Evolutionary conservation across 2,113 vertebrate species (phyloP).

Genomic region (Tamias sibiricus): DNA sequence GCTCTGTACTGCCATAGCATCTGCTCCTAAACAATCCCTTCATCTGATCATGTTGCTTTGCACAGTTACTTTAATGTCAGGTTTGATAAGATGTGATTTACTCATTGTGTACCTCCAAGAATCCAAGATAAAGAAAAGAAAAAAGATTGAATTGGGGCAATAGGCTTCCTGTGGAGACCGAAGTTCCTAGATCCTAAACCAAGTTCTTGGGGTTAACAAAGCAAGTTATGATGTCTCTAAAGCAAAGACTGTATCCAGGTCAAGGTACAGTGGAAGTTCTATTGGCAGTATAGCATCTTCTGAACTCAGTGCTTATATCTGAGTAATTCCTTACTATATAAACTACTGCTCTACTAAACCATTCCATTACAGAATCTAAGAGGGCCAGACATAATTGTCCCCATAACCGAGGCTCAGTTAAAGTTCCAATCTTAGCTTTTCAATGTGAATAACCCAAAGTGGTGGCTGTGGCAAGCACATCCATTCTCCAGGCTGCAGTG

Average conservation of each 20-base stretch:
- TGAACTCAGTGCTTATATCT: not conserved
- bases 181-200: not conserved
- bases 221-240: not conserved
- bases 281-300: not conserved
- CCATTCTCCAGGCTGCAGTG: not conserved
- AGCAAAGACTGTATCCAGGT: not conserved
- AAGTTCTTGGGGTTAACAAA: not conserved
- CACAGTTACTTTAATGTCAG: not conserved
- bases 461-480: not conserved
- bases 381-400: not conserved
- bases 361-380: not conserved
- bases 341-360: not conserved
- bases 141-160: not conserved
- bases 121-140: not conserved
- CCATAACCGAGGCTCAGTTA: not conserved
- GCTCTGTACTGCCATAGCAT: not conserved
- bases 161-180: not conserved
- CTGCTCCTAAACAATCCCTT: not conserved
- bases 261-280: not conserved
- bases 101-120: not conserved
- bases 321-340: not conserved
- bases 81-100: slow-evolving; percentile 25
- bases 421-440: not conserved
- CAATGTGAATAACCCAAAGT: not conserved
- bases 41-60: not conserved